These are phyloP conservation scores for Columbina picui DNA, from an alignment of 2,113 vertebrate genomes.

Conservation along the genomic window DNA sequence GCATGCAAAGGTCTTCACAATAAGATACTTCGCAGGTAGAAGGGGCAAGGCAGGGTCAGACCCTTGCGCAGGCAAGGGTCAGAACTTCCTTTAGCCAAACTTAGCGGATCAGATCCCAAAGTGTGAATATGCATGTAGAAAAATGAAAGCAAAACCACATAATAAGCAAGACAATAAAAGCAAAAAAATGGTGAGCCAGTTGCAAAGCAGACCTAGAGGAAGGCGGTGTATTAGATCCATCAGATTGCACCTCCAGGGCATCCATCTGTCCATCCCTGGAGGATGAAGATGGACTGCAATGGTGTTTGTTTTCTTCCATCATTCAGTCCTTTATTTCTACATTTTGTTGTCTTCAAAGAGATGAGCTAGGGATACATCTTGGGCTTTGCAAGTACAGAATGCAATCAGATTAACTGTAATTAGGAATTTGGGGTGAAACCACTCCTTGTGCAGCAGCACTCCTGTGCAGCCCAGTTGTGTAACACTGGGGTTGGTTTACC, in stretches of 20 bases:
- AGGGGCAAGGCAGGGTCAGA: too few species aligned
- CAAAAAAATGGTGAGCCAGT: neutral
- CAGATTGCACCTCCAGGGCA: neutral
- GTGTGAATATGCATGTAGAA: neutral
- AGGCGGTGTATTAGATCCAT: neutral
- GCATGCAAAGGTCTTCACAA: rapidly evolving
- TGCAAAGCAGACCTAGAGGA: neutral
- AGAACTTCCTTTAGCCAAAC: neutral
- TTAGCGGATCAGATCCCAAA: neutral
- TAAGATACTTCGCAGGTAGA: neutral
- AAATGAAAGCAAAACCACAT: neutral
- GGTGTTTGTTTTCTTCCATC: neutral
- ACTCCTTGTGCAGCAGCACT: neutral
- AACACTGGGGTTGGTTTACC: neutral
- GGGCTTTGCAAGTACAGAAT: neutral
- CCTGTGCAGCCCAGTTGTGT: neutral
- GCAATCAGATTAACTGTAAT: neutral
- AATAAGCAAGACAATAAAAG: neutral
- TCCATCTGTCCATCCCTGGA: neutral
- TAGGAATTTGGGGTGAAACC: neutral
- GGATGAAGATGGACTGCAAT: neutral
- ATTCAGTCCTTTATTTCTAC: neutral
- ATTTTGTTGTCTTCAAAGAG: neutral
- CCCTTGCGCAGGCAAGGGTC: too few species aligned
- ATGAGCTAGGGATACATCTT: neutral